Evolutionary conservation across 1,140 invertebrate genomes (phyloP).

Genomic region (Bombus sibiricus): DNA sequence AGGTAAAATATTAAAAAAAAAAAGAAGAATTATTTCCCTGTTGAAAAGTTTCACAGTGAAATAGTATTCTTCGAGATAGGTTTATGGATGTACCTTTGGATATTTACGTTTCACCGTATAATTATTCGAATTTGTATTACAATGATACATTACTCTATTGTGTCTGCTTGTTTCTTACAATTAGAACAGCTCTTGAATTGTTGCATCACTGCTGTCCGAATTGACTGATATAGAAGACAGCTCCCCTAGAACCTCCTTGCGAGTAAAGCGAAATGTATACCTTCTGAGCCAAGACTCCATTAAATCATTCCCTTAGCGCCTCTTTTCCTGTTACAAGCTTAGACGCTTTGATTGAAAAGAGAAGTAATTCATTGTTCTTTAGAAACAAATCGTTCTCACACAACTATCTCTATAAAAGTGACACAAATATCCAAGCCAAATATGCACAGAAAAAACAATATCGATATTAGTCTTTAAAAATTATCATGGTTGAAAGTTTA

Average conservation of each 20-base stretch:
- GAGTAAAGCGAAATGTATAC: neutral
- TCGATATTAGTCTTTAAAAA: too few species aligned
- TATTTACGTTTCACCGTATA: too few species aligned
- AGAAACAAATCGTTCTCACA: neutral
- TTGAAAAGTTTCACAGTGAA: neutral
- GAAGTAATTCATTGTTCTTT: too few species aligned
- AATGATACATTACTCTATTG: too few species aligned
- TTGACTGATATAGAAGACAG: constrained; percentile 16
- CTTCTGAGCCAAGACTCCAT: neutral
- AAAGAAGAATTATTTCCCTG: accelerated
- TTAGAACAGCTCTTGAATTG: neutral
- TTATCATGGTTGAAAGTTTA: too few species aligned
- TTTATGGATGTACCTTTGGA: neutral
- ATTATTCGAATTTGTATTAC: neutral
- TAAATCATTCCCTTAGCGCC: neutral
- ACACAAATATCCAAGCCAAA: neutral
- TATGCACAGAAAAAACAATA: neutral
- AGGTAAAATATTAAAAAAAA: neutral
- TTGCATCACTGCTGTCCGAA: neutral
- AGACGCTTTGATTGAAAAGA: too few species aligned
- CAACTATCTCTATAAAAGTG: neutral
- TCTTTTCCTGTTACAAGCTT: neutral
- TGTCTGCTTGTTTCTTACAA: neutral
- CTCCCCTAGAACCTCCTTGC: neutral
- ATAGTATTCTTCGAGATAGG: neutral